phyloP scores from a whole-genome alignment of 2,888 invertebrate genomes.

The Pasiphila rectangulata region DNA sequence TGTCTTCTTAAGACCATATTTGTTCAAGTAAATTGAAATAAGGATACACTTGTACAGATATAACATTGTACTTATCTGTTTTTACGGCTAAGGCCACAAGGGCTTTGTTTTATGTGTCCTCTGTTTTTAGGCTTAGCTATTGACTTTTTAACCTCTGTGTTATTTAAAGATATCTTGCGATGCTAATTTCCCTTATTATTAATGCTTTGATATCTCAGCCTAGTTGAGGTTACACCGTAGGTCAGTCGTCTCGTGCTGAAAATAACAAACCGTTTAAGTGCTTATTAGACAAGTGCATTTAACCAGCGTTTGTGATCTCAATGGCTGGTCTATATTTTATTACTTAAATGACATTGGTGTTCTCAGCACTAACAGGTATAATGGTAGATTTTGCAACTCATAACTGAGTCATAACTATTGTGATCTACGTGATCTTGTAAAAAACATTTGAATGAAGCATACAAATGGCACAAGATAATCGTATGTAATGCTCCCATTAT shows the following conservation, averaged over 20 bases:
- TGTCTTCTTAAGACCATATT: neutral
- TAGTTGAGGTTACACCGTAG: slow-evolving; percentile 6
- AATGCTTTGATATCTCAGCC: too few species aligned
- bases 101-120: slow-evolving; percentile 1
- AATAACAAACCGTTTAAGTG: slow-evolving; percentile 8
- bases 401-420: too few species aligned
- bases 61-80: too few species aligned
- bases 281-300: neutral
- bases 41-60: too few species aligned
- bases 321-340: neutral
- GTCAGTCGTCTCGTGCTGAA: slow-evolving; percentile 17
- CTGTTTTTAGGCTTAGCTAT: neutral
- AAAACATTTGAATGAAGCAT: too few species aligned
- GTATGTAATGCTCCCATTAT: too few species aligned
- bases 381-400: neutral
- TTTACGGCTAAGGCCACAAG: too few species aligned
- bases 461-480: too few species aligned
- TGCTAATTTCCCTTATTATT: too few species aligned
- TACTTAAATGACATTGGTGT: neutral
- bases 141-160: neutral
- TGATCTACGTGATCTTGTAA: too few species aligned
- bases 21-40: slow-evolving; percentile 1
- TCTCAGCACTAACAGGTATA: neutral
- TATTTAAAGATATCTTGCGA: too few species aligned
- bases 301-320: neutral